Conservation (phyloP, 2,113 vertebrate species). For the human region DNA sequence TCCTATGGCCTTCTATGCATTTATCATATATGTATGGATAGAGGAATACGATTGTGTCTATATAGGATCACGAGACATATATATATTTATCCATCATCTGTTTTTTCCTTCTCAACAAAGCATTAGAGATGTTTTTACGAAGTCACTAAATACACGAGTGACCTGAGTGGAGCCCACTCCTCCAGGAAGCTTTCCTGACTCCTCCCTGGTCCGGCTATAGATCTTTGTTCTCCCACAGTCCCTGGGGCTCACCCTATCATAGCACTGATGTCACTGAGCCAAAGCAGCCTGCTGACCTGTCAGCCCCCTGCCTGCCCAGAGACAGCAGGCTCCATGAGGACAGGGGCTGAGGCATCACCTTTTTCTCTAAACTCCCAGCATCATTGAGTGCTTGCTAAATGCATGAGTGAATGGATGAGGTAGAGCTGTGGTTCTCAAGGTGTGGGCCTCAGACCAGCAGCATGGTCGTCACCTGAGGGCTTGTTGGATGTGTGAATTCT, state of each 20-base stretch:
- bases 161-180: neutral
- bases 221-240: neutral
- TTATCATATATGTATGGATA: accelerated
- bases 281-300: neutral
- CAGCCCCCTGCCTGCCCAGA: accelerated
- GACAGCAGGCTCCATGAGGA: neutral
- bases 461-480: neutral
- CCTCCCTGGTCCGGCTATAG: neutral
- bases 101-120: neutral
- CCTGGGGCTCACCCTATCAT: neutral
- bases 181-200: neutral
- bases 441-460: accelerated
- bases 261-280: neutral
- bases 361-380: neutral
- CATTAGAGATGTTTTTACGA: accelerated
- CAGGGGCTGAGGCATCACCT: neutral
- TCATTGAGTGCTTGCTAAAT: neutral
- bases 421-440: accelerated
- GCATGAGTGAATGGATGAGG: accelerated
- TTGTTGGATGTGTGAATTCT: accelerated
- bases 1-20: accelerated
- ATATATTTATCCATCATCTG: neutral
- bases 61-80: neutral
- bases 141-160: neutral
- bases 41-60: accelerated